Base-by-base conservation (phyloP, 2,888 invertebrate species). In the Sipunculus nudus region DNA sequence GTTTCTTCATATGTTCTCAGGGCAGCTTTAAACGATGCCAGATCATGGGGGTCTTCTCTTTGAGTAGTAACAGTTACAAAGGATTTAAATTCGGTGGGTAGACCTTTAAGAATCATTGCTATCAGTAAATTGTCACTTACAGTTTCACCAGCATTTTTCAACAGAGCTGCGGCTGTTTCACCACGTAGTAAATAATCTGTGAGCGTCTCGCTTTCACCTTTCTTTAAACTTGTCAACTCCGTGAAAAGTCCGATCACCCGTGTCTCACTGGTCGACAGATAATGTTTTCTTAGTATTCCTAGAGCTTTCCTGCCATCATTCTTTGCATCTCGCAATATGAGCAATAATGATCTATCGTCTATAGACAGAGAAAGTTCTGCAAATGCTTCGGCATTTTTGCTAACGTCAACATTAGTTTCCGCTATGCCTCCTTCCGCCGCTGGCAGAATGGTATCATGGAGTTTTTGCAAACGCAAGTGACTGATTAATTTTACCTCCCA, bases 251-350 rank as follows among this genome's bases (percentile, higher is more conserved):
- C 26, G 3, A 67, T 67, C 10, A 65, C 25, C 26, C 60, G 39
- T 3, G 59, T 62, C 41, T 65, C 63, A 10, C 67, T 64, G 39
- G 21, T 32, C 2, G 54, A 35, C 2, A 32, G 19, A 31, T 66
- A 64, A 38, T 63, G 63, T 16, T 63, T 35, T 19, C 59, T 31
- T 21, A 70, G 43, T 19, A 66, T 66, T 29, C 50, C 41, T n/a
- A 61, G 52, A n/a, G 70, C 63, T n/a, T 56, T 55, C 43, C 67
- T 59, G 8, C 70, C 67, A 58, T 70, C 59, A 39, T 70, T 55
- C 10, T 13, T 32, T n/a, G 67, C 68, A 48, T 68, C 70, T 16
- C 65, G n/a, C n/a, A n/a, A n/a, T n/a, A n/a, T n/a, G n/a, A n/a
- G n/a, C n/a, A n/a, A n/a, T n/a, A n/a, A n/a, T 19, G 47, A 70